phyloP scores from a whole-genome alignment of 2,797 vertebrate species.

The Takifugu rubripes region DNA sequence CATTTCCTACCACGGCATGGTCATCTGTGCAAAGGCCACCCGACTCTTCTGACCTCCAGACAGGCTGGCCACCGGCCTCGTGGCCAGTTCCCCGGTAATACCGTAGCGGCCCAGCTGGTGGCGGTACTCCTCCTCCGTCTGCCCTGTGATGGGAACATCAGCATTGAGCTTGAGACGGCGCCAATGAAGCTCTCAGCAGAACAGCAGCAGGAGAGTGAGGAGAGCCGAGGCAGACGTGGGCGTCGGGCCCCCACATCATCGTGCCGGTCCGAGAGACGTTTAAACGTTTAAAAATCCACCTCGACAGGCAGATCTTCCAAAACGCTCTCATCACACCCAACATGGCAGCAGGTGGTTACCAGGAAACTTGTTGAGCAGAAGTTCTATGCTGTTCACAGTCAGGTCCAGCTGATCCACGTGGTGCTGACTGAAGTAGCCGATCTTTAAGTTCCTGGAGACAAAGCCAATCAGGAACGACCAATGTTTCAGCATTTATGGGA shows the following conservation, averaged over 20 bases:
- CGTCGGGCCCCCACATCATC: too few relatives aligned
- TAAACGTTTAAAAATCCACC: too few relatives aligned
- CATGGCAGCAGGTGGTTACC: constrained; percentile 67
- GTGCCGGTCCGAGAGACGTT: too few relatives aligned
- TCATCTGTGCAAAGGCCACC: constrained; percentile 98
- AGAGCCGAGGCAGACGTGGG: background rate
- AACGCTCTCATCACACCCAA: too few relatives aligned
- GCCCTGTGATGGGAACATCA: constrained; percentile 70
- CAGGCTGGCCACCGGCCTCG: constrained; percentile 88
- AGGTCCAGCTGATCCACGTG: constrained; percentile 96
- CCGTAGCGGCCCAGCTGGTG: constrained; percentile 95
- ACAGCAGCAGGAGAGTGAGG: background rate
- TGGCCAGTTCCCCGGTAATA: constrained; percentile 88
- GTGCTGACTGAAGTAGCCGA: constrained; percentile 97
- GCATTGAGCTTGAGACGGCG: too few relatives aligned
- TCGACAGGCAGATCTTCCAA: too few relatives aligned
- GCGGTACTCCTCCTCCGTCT: constrained; percentile 91
- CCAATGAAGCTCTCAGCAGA: too few relatives aligned
- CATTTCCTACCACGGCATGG: constrained; percentile 84
- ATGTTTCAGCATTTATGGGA: too few relatives aligned
- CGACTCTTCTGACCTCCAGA: constrained; percentile 97
- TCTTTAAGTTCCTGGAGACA: constrained; percentile 86
- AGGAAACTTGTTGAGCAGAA: constrained; percentile 90
- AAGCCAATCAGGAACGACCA: background rate
- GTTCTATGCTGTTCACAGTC: constrained; percentile 90